Evolutionary conservation across 2,113 vertebrate genomes (phyloP).

Genomic region (Labeo catla): DNA sequence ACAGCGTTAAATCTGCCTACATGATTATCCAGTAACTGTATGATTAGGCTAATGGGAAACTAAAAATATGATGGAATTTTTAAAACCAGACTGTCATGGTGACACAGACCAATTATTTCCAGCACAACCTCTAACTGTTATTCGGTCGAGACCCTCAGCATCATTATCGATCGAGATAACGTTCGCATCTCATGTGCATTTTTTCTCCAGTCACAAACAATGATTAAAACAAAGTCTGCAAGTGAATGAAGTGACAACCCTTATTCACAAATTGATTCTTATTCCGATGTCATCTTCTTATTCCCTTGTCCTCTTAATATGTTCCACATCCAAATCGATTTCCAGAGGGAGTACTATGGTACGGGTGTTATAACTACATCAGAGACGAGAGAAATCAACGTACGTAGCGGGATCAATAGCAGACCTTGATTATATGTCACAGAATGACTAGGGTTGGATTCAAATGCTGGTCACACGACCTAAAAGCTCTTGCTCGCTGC

Average conservation of each 20-base stretch:
- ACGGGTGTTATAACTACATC: constrained; percentile 35
- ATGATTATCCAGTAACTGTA: neutral
- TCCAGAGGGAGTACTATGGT: constrained; percentile 19
- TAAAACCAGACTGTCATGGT: neutral
- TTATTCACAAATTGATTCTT: constrained; percentile 43
- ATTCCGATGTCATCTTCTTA: constrained; percentile 8
- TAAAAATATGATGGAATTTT: neutral
- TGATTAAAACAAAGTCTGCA: constrained; percentile 52
- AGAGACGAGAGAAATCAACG: constrained; percentile 39
- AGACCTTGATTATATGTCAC: constrained; percentile 59
- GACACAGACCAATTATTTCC: constrained; percentile 2
- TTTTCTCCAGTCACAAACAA: constrained; percentile 22
- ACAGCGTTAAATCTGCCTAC: neutral
- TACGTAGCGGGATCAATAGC: constrained; percentile 48
- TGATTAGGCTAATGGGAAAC: neutral
- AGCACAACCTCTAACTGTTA: neutral
- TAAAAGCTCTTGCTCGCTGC: constrained; percentile 41
- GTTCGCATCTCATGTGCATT: neutral
- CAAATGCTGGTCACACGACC: constrained; percentile 51
- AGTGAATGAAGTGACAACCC: constrained; percentile 53
- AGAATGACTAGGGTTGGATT: constrained; percentile 50
- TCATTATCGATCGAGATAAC: constrained; percentile 41
- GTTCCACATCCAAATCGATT: constrained; percentile 32
- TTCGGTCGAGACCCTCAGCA: constrained; percentile 7
- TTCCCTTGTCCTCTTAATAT: constrained; percentile 28